Evolutionary conservation across 1,140 invertebrate genomes (phyloP).

Genomic region (Macrobrachium rosenbergii): DNA sequence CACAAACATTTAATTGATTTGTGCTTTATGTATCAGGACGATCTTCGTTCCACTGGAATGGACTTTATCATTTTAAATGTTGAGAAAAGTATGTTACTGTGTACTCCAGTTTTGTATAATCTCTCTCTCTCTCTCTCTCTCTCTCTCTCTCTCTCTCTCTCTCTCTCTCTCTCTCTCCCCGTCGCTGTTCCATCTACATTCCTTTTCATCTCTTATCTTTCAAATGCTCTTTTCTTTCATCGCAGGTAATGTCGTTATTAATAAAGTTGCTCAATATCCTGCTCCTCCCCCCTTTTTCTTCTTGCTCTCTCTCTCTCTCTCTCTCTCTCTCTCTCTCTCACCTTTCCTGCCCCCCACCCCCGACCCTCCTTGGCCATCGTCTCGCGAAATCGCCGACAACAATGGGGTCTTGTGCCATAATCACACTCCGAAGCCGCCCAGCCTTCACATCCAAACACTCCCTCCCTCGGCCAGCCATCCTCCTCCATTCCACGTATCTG

Average conservation of each 20-base stretch:
- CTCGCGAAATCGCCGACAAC: neutral
- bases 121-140: neutral
- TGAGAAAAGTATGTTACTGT: no score
- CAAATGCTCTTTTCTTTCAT: neutral
- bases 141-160: neutral
- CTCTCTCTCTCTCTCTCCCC: neutral
- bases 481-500: slow-evolving; percentile 49
- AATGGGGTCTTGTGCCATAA: slow-evolving; percentile 23
- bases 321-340: neutral
- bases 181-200: neutral
- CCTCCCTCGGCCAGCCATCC: neutral
- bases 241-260: neutral
- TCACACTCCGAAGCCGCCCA: slow-evolving; percentile 34
- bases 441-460: slow-evolving; percentile 17
- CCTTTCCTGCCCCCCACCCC: neutral
- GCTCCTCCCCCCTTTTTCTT: neutral
- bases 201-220: neutral
- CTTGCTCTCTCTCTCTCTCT: slow-evolving; percentile 14
- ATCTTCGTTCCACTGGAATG: no score
- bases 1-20: no score
- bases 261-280: neutral
- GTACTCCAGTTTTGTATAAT: no score
- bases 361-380: no score
- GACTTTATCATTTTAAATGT: no score
- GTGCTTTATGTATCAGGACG: no score